Base-by-base conservation (phyloP, 1,140 invertebrate genomes). In the Chlorops oryzae region DNA sequence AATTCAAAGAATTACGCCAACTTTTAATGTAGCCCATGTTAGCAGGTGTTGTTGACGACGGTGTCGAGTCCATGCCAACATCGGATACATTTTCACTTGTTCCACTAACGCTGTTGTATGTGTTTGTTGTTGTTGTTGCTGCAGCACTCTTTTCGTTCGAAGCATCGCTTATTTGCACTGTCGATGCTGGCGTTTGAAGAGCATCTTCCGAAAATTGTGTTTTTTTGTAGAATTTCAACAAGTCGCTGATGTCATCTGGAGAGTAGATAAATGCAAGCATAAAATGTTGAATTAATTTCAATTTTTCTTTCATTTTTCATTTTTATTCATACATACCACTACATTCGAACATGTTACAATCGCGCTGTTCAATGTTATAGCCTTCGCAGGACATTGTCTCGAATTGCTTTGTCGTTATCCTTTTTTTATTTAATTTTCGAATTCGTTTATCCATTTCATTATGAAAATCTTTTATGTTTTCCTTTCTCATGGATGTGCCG, bases 281-380 rank as follows among this genome's bases (percentile, higher is more conserved):
- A 13, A 44, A 27, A 15, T 5, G 25, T 24, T 13, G 7, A 18
- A 7, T 17, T 6, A 7, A 17, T 17, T 13, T 6, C 10, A 38
- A 38, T 12, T 38, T 17, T 9, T 17, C 18, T 38, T 38, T 38
- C 15, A 13, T 13, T 28, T 12, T 35, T 23, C 22, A 2, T 41
- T 24, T 10, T 7, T 15, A 21, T 13, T 37, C 9, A 44, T 17
- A 51, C 67, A 59, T 43, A 72, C 69, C 69, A 49, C 47, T 63
- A 54, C 69, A 72, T 47, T 72, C 68, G 48, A 72, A 72, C 25
- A 61, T 62, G 54, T 72, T 72, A 59, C 69, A 72, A 54, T 71
- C 67, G 37, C 69, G 64, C 44, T 72, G 69, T 54, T 72, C 69
- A 32, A 72, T 71, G 50, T 72, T 72, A 54, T 72, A 71, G 32